A percentile compares a stretch with the other conserved stretches of the same genome.
These are phyloP conservation scores for Tetragonisca angustula DNA, from an alignment of 2,888 invertebrate genomes.

Conservation along the genomic window DNA sequence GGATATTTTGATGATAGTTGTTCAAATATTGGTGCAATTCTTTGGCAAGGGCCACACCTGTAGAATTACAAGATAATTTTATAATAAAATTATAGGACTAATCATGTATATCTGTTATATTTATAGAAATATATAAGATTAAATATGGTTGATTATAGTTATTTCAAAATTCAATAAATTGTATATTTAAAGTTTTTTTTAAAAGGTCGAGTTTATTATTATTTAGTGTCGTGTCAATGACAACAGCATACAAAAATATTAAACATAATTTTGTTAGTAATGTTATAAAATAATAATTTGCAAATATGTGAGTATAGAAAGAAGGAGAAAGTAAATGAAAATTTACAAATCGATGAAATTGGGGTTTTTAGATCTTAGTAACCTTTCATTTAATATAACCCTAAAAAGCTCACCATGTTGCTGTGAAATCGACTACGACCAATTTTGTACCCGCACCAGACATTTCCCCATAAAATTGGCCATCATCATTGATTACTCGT, in stretches of 20 bases:
- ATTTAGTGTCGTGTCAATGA: neutral
- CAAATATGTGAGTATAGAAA: neutral
- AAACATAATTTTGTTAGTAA: too few species aligned
- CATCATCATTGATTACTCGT: conserved; percentile 89
- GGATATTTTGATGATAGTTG: conserved; percentile 94
- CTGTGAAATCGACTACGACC: conserved; percentile 97
- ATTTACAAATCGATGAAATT: neutral
- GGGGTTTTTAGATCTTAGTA: neutral
- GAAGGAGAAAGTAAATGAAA: neutral
- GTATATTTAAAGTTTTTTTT: neutral
- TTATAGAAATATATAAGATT: neutral
- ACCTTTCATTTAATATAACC: conserved; percentile 66
- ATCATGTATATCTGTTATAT: neutral
- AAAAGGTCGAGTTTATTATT: neutral
- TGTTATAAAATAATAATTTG: neutral
- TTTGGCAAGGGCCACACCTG: conserved; percentile 98
- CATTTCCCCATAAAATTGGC: conserved; percentile 94
- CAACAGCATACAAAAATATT: neutral
- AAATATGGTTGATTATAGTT: neutral
- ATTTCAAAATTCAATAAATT: neutral
- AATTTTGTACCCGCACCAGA: conserved; percentile 93
- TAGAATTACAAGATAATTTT: neutral
- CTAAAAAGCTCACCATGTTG: conserved; percentile 90
- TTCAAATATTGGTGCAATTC: conserved; percentile 96
- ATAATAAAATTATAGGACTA: neutral